Percentiles rank a stretch among this genome's conserved stretches.
Evolutionary conservation across 2,888 invertebrate genomes (phyloP).

Genomic region (Rotaria macrura): DNA sequence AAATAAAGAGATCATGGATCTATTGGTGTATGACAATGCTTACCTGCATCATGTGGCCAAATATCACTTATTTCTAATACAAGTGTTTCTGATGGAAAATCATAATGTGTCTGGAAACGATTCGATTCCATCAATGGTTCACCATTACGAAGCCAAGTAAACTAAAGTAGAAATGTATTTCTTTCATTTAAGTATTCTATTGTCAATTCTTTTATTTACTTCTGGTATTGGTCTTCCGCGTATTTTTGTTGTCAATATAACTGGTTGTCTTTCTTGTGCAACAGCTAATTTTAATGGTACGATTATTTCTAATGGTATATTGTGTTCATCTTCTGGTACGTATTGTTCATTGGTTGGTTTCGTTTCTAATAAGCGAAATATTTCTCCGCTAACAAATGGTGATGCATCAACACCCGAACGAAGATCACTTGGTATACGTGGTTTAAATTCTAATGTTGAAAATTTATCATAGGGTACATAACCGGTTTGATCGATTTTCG

Average conservation of each 20-base stretch:
- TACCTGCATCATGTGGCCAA: conserved; percentile 28
- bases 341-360: not conserved
- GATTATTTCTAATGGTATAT: conserved; percentile 64
- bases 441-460: conserved; percentile 14
- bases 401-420: conserved; percentile 3
- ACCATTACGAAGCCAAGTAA: conserved; percentile 31
- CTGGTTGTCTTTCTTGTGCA: conserved; percentile 80
- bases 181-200: not conserved
- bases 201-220: conserved; percentile 5
- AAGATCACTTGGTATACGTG: not conserved
- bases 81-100: conserved; percentile 28
- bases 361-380: conserved; percentile 9
- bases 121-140: conserved; percentile 26
- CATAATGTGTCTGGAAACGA: conserved; percentile 28
- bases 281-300: conserved; percentile 74
- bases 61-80: conserved; percentile 28
- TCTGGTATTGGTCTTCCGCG: conserved; percentile 40
- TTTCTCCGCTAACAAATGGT: conserved; percentile 18
- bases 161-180: not conserved
- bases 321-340: not conserved
- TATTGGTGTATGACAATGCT: not conserved
- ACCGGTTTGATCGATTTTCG: conserved; percentile 25
- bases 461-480: conserved; percentile 18
- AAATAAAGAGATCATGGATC: too few relatives aligned
- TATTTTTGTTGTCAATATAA: conserved; percentile 67